Evolutionary conservation across 2,113 vertebrate species (phyloP).

Genomic region (Vombatus ursinus): DNA sequence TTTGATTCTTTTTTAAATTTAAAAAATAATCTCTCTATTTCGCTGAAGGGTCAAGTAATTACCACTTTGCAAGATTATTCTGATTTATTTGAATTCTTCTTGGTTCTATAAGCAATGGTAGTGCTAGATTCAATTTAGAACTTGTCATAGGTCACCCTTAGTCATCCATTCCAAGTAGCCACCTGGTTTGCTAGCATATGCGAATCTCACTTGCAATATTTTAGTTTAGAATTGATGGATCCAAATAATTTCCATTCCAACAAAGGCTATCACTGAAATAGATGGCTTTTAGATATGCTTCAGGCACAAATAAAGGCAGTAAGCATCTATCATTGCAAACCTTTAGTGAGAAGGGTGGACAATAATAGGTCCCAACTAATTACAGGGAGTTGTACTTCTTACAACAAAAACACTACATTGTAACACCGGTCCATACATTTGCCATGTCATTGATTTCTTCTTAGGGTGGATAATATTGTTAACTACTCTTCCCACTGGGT

Average conservation of each 20-base stretch:
- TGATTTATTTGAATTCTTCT: slow-evolving; percentile 45
- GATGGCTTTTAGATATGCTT: slow-evolving; percentile 19
- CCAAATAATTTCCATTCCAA: slow-evolving; percentile 54
- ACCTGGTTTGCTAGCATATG: slow-evolving; percentile 25
- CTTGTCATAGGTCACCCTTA: slow-evolving; percentile 44
- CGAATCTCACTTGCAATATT: slow-evolving; percentile 41
- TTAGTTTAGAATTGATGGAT: slow-evolving; percentile 38
- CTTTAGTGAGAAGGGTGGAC: background rate
- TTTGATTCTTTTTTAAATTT: slow-evolving; percentile 52
- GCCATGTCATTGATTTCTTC: background rate
- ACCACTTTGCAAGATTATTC: slow-evolving; percentile 55
- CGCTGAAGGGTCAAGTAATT: slow-evolving; percentile 54
- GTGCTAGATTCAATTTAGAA: slow-evolving; percentile 30
- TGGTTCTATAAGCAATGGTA: slow-evolving; percentile 32
- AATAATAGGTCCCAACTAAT: background rate
- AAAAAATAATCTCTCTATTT: slow-evolving; percentile 43
- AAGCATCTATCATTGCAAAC: background rate
- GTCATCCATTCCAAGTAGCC: slow-evolving; percentile 63
- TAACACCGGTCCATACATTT: background rate
- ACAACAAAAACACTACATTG: background rate
- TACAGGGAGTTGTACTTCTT: background rate
- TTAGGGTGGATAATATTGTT: background rate
- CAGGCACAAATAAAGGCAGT: background rate
- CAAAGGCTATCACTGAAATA: slow-evolving; percentile 44
- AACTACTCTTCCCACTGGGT: background rate